Evolutionary conservation across 1,140 invertebrate genomes (phyloP), one percentile per base, ranked within the genome.

Genomic region (Drosophila sp.): DNA sequence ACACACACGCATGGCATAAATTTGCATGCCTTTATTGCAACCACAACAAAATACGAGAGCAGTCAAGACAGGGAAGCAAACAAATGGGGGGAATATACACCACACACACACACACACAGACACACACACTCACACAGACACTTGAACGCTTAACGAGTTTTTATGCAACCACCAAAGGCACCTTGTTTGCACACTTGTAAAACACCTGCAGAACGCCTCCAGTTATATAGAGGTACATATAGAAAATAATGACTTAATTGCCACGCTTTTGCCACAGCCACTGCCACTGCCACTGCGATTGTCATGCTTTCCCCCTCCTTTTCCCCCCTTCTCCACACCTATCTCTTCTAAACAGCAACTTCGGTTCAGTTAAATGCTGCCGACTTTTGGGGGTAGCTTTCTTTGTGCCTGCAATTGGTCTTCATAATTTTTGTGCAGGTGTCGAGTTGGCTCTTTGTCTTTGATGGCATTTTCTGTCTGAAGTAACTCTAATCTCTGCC

Each of bases 11-110:
- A 27, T 50, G 44, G 23, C 76, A 76, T 89, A 89, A 89, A 89
- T 89, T 89, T 89, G 80, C 84, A 89, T 89, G 85, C 66, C 80
- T 89, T 89, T 89, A 89, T 89, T 87, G 84, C 84, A 87, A 78
- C 75, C 76, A 79, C 75, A 72, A 68, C 75, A 60, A 79, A 72
- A 30, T 74, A 57, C 61, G 70, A 62, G 57, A 38, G 57, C 33
- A 60, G 32, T 23, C 32, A 60, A 27, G 57, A 60, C 32, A 23
- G 17, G 69, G 57, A 70, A 79, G 73, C 70, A 82, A 75, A 78
- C 79, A 86, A 73, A 70, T 61, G 62, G 47, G 60, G 70, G 61
- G 32, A 40, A 50, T 17, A 17, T 17, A 17, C 17, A 17, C 2
- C 30, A 30, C 30, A 50, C 60, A 76, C 72, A 72, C 50, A 68